Evolutionary conservation across 2,888 invertebrate species (phyloP).

Genomic region (Disparrhopalites patrizii): DNA sequence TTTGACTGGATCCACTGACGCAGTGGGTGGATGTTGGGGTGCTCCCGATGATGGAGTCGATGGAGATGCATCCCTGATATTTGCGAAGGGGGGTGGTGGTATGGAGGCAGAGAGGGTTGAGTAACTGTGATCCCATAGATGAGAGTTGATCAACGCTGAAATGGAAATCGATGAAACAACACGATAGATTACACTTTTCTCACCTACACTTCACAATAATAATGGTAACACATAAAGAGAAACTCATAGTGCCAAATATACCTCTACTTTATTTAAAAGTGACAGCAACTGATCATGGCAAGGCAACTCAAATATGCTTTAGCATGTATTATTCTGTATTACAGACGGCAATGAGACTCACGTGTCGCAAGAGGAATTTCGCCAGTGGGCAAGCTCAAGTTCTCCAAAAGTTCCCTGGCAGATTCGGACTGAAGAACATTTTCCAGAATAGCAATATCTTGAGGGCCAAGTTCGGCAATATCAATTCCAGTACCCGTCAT

Average conservation of each 20-base stretch:
- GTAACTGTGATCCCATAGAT: conserved; percentile 39
- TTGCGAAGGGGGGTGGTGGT: not conserved
- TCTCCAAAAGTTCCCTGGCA: conserved; percentile 57
- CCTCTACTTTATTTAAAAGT: no score
- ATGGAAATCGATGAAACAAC: not conserved
- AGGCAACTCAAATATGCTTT: no score
- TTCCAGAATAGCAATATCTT: conserved; percentile 56
- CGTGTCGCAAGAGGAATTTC: not conserved
- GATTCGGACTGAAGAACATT: conserved; percentile 57
- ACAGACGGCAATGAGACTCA: no score
- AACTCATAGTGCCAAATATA: no score
- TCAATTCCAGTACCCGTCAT: not conserved
- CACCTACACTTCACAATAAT: not conserved
- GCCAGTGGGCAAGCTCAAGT: conserved; percentile 51
- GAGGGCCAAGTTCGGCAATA: conserved; percentile 49
- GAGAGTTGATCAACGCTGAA: not conserved
- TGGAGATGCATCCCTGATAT: no score
- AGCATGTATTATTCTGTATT: no score
- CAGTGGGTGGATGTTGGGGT: conserved; percentile 1
- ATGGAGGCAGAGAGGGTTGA: conserved; percentile 5
- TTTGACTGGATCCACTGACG: not conserved
- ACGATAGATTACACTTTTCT: no score
- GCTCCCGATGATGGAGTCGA: not conserved
- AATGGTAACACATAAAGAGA: not conserved
- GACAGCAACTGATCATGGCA: no score